Base-by-base conservation (phyloP, 1,140 invertebrate genomes). In the Palaemon carinicauda region DNA sequence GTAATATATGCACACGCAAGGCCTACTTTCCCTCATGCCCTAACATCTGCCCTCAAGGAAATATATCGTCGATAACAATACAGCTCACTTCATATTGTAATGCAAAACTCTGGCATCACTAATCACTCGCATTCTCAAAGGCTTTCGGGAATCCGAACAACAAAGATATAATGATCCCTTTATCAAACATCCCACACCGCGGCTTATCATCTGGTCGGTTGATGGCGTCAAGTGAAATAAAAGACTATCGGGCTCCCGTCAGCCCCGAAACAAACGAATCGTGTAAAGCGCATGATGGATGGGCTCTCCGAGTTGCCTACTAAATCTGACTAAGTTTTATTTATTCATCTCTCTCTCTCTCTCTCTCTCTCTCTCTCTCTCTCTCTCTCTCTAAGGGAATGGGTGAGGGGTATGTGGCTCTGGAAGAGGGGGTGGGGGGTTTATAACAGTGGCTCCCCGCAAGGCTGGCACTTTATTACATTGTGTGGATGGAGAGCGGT, bases 181-280 rank as follows among this genome's bases (percentile, higher is more conserved):
- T 69, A 15, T 69, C 24, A 69, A 69, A 69, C 24, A 21, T 27
- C n/a, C 65, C 24, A 31, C 65, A 19, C n/a, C 65, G 65, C 41
- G 21, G 24, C 65, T 69, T 31, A 31, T 69, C 65, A 69, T 69
- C 65, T 69, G 65, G 65, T 69, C 29, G 65, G 65, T 21, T 69
- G 65, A 69, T 69, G 65, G 65, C 65, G 65, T 69, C 65, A 69
- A 24, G 65, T 31, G 65, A 69, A 69, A 69, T 69, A 69, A 69
- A 69, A 69, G 65, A 69, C 65, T 69, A 69, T 69, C 65, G 65
- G 29, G 15, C 65, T 69, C 24, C 29, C 65, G 41, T 41, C 41
- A 41, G 41, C 24, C 17, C 65, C 65, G 65, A 69, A 69, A 69
- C 65, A 69, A 69, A 27, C 65, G 65, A 69, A 69, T 69, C 65